These are phyloP conservation scores for Acinonyx jubatus DNA, from an alignment of 2,113 vertebrate genomes.

Conservation along the genomic window DNA sequence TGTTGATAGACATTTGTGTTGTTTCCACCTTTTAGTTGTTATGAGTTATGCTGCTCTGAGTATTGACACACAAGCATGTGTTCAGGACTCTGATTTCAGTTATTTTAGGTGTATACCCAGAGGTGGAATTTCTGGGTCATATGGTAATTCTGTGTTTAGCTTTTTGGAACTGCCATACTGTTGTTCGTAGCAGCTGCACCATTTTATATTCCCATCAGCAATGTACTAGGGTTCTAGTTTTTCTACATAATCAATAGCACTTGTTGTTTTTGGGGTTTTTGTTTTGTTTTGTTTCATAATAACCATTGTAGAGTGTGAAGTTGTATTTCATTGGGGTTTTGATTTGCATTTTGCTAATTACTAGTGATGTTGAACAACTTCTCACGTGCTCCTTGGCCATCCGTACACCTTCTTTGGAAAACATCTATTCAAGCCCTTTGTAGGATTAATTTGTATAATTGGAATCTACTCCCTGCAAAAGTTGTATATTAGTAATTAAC, in stretches of 20 bases:
- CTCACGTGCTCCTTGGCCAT: neutral
- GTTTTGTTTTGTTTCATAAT: neutral
- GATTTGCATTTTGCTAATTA: neutral
- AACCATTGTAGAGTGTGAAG: neutral
- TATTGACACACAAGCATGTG: neutral
- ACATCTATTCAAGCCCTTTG: neutral
- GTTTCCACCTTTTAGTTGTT: neutral
- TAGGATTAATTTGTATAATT: slow-evolving; percentile 39
- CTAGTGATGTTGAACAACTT: neutral
- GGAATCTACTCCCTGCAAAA: neutral
- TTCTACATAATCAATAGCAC: neutral
- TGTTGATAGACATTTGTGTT: neutral
- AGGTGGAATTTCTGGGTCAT: neutral
- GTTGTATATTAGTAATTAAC: neutral
- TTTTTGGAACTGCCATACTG: neutral
- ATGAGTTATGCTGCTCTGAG: neutral
- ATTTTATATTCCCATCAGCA: neutral
- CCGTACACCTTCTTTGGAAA: neutral
- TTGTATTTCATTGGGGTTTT: neutral
- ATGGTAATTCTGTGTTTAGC: neutral
- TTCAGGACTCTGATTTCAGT: neutral
- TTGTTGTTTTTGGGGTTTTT: neutral
- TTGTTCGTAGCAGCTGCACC: neutral
- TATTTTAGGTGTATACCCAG: neutral
- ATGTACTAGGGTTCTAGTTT: neutral